phyloP scores from a whole-genome alignment of 1,140 invertebrate species.

The Trachymyrmex septentrionalis region DNA sequence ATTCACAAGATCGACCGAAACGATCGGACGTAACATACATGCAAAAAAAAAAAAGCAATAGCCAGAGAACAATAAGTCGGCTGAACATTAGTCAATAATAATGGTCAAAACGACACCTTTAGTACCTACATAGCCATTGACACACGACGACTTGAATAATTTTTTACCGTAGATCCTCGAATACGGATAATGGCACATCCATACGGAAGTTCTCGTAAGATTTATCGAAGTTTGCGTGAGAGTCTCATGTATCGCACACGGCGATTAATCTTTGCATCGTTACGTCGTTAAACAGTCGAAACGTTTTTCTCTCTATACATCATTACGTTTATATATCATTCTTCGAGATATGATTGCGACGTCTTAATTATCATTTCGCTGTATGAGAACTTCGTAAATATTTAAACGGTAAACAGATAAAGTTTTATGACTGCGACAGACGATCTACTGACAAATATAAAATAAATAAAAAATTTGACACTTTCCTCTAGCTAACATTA shows the following conservation, averaged over 20 bases:
- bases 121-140: neutral
- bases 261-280: conserved; percentile 54
- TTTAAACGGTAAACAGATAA: conserved; percentile 29
- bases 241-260: neutral
- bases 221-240: conserved; percentile 10
- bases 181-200: conserved; percentile 6
- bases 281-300: conserved; percentile 19
- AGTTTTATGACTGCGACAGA: neutral
- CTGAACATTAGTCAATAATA: conserved; percentile 7
- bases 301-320: conserved; percentile 31
- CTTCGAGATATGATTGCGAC: neutral
- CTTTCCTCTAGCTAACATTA: neutral
- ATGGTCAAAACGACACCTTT: conserved; percentile 3
- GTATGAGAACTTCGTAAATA: conserved; percentile 29
- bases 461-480: conserved; percentile 45
- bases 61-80: conserved; percentile 7
- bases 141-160: conserved; percentile 34
- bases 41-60: conserved; percentile 3
- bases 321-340: conserved; percentile 52
- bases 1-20: conserved; percentile 18
- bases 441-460: conserved; percentile 1
- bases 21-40: neutral
- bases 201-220: neutral
- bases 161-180: neutral
- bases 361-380: conserved; percentile 42